phyloP scores from a whole-genome alignment of 2,888 invertebrate genomes.

The Julus scanicus region DNA sequence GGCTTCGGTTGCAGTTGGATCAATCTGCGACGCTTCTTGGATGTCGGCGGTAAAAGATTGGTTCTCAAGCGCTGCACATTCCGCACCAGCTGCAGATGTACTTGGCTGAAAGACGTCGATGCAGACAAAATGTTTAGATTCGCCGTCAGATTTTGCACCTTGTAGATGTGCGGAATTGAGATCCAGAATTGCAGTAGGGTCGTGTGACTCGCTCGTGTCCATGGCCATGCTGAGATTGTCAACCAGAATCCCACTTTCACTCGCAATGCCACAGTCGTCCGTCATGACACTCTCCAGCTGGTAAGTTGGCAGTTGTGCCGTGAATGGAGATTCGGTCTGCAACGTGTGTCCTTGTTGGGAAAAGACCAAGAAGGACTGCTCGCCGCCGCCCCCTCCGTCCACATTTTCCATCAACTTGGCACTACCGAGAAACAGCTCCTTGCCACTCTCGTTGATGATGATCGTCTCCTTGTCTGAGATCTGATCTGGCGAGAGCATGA shows the following conservation, averaged over 20 bases:
- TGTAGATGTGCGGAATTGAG: background rate
- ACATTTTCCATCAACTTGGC: background rate
- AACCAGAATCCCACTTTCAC: background rate
- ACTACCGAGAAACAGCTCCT: background rate
- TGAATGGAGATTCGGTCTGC: background rate
- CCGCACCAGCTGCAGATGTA: background rate
- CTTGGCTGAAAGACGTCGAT: background rate
- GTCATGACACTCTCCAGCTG: background rate
- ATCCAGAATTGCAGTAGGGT: background rate
- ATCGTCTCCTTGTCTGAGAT: background rate
- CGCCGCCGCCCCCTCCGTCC: background rate
- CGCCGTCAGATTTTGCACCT: background rate
- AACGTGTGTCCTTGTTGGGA: background rate
- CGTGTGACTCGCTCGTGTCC: background rate
- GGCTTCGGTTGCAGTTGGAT: background rate
- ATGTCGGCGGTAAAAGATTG: background rate
- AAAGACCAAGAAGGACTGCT: slow-evolving; percentile 26
- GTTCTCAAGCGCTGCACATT: background rate
- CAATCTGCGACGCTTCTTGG: background rate
- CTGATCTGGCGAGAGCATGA: slow-evolving; percentile 49
- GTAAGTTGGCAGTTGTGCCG: background rate
- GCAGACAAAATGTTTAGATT: background rate
- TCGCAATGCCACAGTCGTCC: background rate
- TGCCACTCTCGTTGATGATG: background rate
- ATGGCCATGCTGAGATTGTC: background rate